A percentile compares a stretch with the other conserved stretches of the same genome.
Evolutionary conservation across 2,888 invertebrate species (phyloP).

Genomic region (Eupithecia subfuscata): DNA sequence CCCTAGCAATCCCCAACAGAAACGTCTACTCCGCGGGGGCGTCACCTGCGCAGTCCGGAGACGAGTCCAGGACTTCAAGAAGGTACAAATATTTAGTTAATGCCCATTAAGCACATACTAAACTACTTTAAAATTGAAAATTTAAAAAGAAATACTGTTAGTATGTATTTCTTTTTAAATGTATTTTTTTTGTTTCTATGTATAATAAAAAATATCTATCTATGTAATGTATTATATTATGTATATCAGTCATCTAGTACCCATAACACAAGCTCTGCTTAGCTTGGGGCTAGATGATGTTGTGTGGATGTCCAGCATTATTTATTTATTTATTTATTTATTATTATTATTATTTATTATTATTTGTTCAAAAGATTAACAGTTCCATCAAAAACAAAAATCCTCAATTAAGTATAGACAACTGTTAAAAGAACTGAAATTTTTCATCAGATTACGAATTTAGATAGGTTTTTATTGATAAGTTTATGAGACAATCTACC

Average conservation of each 20-base stretch:
- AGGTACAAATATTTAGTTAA: slow-evolving; percentile 61
- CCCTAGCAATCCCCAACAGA: slow-evolving; percentile 76
- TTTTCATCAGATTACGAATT: neutral
- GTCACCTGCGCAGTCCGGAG: slow-evolving; percentile 81
- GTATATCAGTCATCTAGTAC: too few relatives aligned
- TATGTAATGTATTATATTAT: too few relatives aligned
- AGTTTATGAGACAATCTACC: neutral
- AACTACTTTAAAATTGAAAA: too few relatives aligned
- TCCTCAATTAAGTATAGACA: neutral
- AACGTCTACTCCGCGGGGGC: slow-evolving; percentile 80
- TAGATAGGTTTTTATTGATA: neutral
- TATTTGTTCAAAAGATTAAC: neutral
- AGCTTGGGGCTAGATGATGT: too few relatives aligned
- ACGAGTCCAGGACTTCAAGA: slow-evolving; percentile 80
- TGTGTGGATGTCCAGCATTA: too few relatives aligned
- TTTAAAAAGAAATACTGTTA: too few relatives aligned
- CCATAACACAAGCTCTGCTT: too few relatives aligned
- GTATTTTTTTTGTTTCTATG: too few relatives aligned
- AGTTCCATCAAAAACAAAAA: neutral
- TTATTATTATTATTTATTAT: too few relatives aligned
- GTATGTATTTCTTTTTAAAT: too few relatives aligned
- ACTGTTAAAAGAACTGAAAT: neutral
- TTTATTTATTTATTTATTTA: too few relatives aligned
- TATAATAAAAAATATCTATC: too few relatives aligned
- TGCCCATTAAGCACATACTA: neutral